Percentiles rank a stretch among this genome's conserved stretches.
These are phyloP conservation scores for Merluccius polli DNA, from an alignment of 2,797 vertebrate species.

Conservation along the genomic window DNA sequence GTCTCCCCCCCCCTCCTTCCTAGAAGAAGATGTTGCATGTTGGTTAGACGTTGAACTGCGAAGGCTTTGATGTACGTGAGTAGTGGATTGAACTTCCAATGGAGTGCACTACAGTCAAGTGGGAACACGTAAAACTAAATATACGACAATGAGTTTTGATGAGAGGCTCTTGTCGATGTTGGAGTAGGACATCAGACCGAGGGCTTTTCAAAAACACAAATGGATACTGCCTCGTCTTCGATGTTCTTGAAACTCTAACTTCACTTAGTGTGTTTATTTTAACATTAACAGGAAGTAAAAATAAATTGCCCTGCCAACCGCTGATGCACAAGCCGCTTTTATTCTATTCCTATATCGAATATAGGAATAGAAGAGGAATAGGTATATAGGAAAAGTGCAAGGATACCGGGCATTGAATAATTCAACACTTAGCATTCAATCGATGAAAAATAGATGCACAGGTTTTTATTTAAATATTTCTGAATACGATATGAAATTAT, in stretches of 20 bases:
- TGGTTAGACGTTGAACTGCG: background rate
- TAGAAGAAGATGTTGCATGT: background rate
- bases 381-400: background rate
- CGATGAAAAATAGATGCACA: background rate
- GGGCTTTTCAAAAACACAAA: background rate
- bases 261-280: background rate
- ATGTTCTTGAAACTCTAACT: background rate
- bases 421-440: background rate
- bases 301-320: background rate
- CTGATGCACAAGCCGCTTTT: background rate
- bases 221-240: background rate
- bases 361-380: background rate
- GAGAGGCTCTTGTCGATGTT: background rate
- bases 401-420: background rate
- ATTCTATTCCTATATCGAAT: background rate
- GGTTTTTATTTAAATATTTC: no score
- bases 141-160: background rate
- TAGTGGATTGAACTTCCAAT: conserved; percentile 6
- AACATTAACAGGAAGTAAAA: background rate
- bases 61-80: background rate
- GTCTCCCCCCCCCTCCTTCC: no score
- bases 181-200: background rate
- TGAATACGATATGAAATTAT: no score
- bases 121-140: background rate
- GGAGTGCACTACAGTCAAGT: conserved; percentile 18